Conservation (phyloP, 2,888 invertebrate genomes). For the Nipponacmea schrenckii region DNA sequence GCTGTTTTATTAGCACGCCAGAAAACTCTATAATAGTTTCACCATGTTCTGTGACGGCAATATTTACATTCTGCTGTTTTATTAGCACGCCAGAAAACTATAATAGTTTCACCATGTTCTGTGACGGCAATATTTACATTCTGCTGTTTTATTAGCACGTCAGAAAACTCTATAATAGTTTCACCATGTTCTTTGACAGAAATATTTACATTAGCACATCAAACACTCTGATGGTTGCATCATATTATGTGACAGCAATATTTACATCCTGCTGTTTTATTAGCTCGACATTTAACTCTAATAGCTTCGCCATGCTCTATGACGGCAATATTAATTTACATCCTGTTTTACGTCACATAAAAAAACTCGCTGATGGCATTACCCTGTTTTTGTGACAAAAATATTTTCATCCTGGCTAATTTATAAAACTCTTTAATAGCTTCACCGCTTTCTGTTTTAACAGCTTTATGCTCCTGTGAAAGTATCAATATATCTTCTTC, state of each 20-base stretch:
- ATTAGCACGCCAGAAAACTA: conserved; percentile 30
- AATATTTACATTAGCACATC: conserved; percentile 47
- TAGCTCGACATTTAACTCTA: conserved; percentile 29
- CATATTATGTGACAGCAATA: too few species aligned
- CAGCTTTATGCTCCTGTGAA: too few species aligned
- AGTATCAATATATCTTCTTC: too few species aligned
- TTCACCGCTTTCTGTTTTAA: conserved; percentile 15
- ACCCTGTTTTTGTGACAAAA: conserved; percentile 24
- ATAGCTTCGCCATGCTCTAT: neutral
- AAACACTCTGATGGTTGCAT: too few species aligned
- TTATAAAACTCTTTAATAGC: conserved; percentile 28
- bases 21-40: conserved; percentile 23
- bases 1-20: conserved; percentile 34
- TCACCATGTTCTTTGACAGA: conserved; percentile 28
- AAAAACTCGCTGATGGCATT: conserved; percentile 18
- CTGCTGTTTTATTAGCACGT: conserved; percentile 36
- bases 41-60: conserved; percentile 35
- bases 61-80: conserved; percentile 50
- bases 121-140: conserved; percentile 47
- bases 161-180: conserved; percentile 24
- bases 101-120: too few species aligned
- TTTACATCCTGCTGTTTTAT: conserved; percentile 44
- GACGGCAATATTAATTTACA: conserved; percentile 55
- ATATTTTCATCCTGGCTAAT: conserved; percentile 49
- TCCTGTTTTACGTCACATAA: conserved; percentile 34